These are phyloP conservation scores for Plebejus argus DNA, from an alignment of 2,888 invertebrate genomes.

Conservation along the genomic window DNA sequence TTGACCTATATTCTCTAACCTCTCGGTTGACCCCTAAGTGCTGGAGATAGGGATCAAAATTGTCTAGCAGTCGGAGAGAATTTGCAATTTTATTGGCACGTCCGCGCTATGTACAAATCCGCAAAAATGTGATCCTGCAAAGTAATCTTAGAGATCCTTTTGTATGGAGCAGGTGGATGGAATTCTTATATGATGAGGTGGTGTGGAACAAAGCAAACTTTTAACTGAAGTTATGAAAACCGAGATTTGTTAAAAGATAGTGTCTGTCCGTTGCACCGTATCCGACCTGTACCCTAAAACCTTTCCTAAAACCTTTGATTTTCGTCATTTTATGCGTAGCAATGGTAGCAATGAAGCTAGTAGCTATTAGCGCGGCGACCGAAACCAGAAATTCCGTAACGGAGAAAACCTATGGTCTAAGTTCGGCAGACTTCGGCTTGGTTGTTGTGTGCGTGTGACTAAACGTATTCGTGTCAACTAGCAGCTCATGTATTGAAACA, in stretches of 20 bases:
- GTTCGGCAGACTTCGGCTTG: no score
- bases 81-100: slow-evolving; percentile 30
- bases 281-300: no score
- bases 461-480: no score
- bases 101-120: slow-evolving; percentile 15
- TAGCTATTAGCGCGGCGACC: no score
- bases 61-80: not conserved
- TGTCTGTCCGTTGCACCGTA: no score
- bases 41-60: not conserved
- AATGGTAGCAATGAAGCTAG: no score
- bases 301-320: no score
- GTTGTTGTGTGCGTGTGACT: no score
- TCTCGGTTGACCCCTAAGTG: not conserved
- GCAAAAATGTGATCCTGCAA: slow-evolving; percentile 6
- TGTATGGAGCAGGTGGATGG: not conserved
- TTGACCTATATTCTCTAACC: slow-evolving; percentile 6
- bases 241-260: not conserved
- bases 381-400: no score
- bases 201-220: not conserved
- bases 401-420: no score
- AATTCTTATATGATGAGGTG: not conserved
- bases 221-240: not conserved
- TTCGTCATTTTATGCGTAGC: no score
- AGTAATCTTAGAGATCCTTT: not conserved
- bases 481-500: no score